Evolutionary conservation across 2,113 vertebrate genomes (phyloP).

Genomic region (Alethe castanea): DNA sequence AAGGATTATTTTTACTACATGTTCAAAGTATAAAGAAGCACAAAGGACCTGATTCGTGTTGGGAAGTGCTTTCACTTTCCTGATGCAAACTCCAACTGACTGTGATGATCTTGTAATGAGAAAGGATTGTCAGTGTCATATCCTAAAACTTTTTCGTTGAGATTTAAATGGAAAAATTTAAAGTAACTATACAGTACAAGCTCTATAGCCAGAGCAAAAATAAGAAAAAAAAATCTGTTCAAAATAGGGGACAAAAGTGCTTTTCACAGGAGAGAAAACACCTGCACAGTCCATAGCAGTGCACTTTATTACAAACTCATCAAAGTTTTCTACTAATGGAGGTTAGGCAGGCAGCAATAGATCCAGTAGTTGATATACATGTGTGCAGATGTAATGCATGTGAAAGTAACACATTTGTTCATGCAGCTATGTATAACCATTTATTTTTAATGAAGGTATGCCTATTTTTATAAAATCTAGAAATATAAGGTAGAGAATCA

Average conservation of each 20-base stretch:
- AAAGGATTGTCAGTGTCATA: neutral
- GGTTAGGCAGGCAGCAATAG: neutral
- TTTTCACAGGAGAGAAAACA: neutral
- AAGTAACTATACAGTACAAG: neutral
- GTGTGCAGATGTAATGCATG: neutral
- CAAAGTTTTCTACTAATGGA: neutral
- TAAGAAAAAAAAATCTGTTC: neutral
- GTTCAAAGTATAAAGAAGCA: neutral
- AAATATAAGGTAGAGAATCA: neutral
- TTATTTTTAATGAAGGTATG: neutral
- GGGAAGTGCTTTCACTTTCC: neutral
- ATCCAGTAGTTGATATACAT: accelerated
- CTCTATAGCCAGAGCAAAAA: neutral
- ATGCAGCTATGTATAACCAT: neutral
- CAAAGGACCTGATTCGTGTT: neutral
- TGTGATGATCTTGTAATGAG: neutral
- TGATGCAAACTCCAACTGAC: neutral
- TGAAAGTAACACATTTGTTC: neutral
- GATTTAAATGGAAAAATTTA: neutral
- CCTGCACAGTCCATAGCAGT: neutral
- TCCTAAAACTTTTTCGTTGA: neutral
- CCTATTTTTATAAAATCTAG: neutral
- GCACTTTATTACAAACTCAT: neutral
- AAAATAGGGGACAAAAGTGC: neutral
- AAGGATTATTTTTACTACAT: neutral